Percentiles rank a stretch among this genome's conserved stretches.
phyloP scores from a whole-genome alignment of 1,140 invertebrate species.

The Holotrichia oblita region DNA sequence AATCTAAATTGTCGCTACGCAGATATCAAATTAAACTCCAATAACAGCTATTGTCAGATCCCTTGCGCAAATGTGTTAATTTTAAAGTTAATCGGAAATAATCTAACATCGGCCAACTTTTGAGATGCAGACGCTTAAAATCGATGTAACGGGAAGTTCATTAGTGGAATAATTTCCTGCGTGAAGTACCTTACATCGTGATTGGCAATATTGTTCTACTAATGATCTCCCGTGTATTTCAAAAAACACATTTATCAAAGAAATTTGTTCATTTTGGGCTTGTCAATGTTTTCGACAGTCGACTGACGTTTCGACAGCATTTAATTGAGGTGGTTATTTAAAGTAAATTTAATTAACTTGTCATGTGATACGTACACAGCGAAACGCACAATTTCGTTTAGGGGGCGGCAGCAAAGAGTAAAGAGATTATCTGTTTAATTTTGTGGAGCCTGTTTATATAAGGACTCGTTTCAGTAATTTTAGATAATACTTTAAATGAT shows the following conservation, averaged over 20 bases:
- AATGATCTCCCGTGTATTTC: background rate
- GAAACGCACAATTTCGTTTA: conserved; percentile 10
- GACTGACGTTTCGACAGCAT: conserved; percentile 18
- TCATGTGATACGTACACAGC: conserved; percentile 2
- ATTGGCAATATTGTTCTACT: conserved; percentile 11
- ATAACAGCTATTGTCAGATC: no score
- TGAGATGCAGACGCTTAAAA: background rate
- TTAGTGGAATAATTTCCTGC: background rate
- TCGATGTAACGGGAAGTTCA: background rate
- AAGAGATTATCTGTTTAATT: conserved; percentile 29
- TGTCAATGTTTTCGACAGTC: conserved; percentile 31
- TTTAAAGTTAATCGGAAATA: background rate
- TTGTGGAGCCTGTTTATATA: conserved; percentile 4
- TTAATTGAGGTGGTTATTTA: conserved; percentile 34
- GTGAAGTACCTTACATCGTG: background rate
- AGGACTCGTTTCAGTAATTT: conserved; percentile 15
- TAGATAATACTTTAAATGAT: conserved; percentile 32
- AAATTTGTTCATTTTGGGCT: conserved; percentile 19
- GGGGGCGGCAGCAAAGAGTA: conserved; percentile 23
- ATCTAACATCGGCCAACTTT: no score
- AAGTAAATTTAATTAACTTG: conserved; percentile 36
- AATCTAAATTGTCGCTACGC: no score
- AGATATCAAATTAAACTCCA: no score
- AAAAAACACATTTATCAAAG: conserved; percentile 29
- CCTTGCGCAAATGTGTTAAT: background rate